Conservation (phyloP, 2,113 vertebrate species). For the Neotragus pygmaeus region DNA sequence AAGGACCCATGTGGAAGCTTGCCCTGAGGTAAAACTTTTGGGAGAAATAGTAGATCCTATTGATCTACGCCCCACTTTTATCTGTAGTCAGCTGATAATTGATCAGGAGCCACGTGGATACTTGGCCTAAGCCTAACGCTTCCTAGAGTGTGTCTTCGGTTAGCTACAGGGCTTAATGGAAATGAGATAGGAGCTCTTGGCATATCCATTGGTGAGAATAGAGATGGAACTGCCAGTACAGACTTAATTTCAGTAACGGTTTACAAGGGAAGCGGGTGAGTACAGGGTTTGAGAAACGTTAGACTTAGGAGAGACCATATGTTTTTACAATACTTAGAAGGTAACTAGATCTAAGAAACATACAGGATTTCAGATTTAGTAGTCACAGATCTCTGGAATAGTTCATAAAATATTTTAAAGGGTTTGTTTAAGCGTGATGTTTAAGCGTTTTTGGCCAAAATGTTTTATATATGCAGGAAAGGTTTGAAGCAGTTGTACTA, state of each 20-base stretch:
- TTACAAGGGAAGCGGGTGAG: neutral
- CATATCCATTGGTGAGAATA: neutral
- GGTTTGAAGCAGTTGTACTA: neutral
- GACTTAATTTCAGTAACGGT: rapidly evolving
- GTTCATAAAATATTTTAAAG: neutral
- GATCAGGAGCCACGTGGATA: neutral
- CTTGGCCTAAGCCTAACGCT: neutral
- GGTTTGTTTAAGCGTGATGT: neutral
- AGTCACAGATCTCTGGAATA: neutral
- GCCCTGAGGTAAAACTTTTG: neutral
- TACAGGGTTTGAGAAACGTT: neutral
- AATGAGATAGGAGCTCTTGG: neutral
- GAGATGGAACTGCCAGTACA: neutral
- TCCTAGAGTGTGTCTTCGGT: neutral
- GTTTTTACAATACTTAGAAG: neutral
- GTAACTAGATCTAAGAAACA: too few species aligned
- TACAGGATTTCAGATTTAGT: neutral
- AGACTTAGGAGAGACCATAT: neutral
- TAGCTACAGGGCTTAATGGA: neutral
- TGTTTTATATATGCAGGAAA: neutral
- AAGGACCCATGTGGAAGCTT: neutral
- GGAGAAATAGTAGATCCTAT: neutral
- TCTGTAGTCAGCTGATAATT: neutral
- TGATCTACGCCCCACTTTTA: neutral
- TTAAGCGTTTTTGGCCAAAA: neutral